These are phyloP conservation scores for Anarsia innoxiella DNA, from an alignment of 2,888 invertebrate species.

Conservation along the genomic window DNA sequence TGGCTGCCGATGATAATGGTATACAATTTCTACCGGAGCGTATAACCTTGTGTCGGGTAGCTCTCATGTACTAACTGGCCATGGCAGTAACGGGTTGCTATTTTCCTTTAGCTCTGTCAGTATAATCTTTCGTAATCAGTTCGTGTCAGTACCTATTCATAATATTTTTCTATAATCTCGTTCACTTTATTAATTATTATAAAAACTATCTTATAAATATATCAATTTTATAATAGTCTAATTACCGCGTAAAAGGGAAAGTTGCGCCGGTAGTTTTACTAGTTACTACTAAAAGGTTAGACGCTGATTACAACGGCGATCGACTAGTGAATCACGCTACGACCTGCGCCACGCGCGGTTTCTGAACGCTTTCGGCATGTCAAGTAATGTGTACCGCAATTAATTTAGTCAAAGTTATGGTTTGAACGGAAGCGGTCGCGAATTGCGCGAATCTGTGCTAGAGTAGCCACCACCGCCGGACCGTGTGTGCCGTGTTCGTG, in stretches of 20 bases:
- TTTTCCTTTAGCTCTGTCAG: too few relatives aligned
- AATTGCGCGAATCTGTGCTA: slow-evolving; percentile 31
- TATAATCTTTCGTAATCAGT: too few relatives aligned
- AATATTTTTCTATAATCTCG: too few relatives aligned
- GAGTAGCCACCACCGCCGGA: slow-evolving; percentile 18
- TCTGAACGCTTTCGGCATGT: slow-evolving; percentile 27
- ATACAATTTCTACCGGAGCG: too few relatives aligned
- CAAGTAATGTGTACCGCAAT: slow-evolving; percentile 21
- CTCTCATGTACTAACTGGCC: too few relatives aligned
- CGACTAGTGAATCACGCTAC: not conserved
- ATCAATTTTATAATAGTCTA: too few relatives aligned
- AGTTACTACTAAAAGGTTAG: slow-evolving; percentile 8
- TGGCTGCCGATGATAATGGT: too few relatives aligned
- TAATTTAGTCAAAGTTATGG: slow-evolving; percentile 49
- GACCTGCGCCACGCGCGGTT: not conserved
- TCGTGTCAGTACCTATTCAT: too few relatives aligned
- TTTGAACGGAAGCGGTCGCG: slow-evolving; percentile 52
- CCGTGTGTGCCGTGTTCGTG: slow-evolving; percentile 38
- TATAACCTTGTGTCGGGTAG: too few relatives aligned
- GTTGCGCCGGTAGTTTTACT: slow-evolving; percentile 2
- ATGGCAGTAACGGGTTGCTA: too few relatives aligned
- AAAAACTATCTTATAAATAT: too few relatives aligned
- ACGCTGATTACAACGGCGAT: slow-evolving; percentile 1
- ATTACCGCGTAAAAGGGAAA: slow-evolving; percentile 7
- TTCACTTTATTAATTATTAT: too few relatives aligned